phyloP scores from a whole-genome alignment of 2,113 vertebrate genomes.

The Stigmatopora argus region DNA sequence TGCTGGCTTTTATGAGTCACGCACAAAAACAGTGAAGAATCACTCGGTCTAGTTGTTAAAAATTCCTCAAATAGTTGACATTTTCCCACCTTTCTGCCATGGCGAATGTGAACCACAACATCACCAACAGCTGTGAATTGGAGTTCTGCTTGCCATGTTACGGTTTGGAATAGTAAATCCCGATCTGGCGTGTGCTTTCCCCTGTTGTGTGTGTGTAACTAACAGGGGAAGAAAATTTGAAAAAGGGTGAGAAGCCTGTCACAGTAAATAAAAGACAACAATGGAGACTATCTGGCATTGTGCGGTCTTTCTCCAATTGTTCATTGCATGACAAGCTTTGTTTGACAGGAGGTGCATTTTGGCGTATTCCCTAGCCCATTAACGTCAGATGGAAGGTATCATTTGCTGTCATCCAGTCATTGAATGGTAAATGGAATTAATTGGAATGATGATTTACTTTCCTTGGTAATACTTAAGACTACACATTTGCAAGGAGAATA shows the following conservation, averaged over 20 bases:
- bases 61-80: background rate
- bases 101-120: background rate
- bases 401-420: too few relatives aligned
- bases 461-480: too few relatives aligned
- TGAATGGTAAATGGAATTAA: too few relatives aligned
- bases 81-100: background rate
- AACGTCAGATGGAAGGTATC: too few relatives aligned
- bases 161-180: background rate
- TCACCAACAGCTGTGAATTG: background rate
- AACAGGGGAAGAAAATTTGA: background rate
- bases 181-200: background rate
- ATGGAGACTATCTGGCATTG: background rate
- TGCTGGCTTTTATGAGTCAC: slow-evolving; percentile 19
- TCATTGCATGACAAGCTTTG: background rate
- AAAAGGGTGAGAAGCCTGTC: background rate
- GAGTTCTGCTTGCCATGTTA: background rate
- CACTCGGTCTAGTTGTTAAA: background rate
- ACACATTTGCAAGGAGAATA: too few relatives aligned
- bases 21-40: background rate
- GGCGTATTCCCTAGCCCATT: too few relatives aligned
- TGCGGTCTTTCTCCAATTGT: background rate
- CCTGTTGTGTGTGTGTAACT: background rate
- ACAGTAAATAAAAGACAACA: background rate
- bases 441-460: too few relatives aligned
- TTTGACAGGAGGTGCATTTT: too few relatives aligned